Percentiles rank a stretch among this genome's conserved stretches.
phyloP scores from a whole-genome alignment of 2,797 vertebrate genomes.

The Muscicapa comitata region DNA sequence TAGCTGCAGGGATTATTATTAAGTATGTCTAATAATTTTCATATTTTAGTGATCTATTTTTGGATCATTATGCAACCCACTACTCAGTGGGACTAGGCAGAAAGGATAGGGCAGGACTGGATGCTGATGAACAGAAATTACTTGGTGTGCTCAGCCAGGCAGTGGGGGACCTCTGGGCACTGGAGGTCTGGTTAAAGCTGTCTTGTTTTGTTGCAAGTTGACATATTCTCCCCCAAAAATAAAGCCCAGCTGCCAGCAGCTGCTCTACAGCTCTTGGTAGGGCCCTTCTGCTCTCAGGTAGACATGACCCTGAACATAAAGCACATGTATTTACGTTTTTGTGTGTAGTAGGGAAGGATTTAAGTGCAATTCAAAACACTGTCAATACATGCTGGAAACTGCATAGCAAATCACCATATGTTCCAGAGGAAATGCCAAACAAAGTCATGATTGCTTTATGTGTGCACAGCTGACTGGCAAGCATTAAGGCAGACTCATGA shows the following conservation, averaged over 20 bases:
- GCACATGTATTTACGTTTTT: background rate
- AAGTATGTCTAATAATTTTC: conserved; percentile 33
- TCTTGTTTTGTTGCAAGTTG: background rate
- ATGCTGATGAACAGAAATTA: background rate
- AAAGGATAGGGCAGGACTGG: background rate
- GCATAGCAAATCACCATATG: conserved; percentile 56
- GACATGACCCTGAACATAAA: background rate
- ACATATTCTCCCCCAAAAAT: background rate
- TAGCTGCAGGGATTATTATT: conserved; percentile 41
- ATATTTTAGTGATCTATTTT: conserved; percentile 27
- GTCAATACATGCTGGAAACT: background rate
- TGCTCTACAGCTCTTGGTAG: background rate
- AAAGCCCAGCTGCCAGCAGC: background rate
- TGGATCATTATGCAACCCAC: conserved; percentile 7
- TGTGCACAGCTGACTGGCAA: conserved; percentile 52
- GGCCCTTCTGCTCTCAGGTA: background rate
- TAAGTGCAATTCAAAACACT: background rate
- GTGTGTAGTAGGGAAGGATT: background rate
- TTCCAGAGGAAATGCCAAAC: conserved; percentile 56
- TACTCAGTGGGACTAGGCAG: background rate
- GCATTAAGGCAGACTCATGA: conserved; percentile 24
- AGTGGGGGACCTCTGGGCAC: background rate
- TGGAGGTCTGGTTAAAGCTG: background rate
- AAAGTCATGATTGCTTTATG: conserved; percentile 40
- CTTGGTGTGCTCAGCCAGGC: background rate